Evolutionary conservation across 2,113 vertebrate genomes (phyloP), one percentile per base, ranked within the genome.

Genomic region (Macroglossus sobrinus): DNA sequence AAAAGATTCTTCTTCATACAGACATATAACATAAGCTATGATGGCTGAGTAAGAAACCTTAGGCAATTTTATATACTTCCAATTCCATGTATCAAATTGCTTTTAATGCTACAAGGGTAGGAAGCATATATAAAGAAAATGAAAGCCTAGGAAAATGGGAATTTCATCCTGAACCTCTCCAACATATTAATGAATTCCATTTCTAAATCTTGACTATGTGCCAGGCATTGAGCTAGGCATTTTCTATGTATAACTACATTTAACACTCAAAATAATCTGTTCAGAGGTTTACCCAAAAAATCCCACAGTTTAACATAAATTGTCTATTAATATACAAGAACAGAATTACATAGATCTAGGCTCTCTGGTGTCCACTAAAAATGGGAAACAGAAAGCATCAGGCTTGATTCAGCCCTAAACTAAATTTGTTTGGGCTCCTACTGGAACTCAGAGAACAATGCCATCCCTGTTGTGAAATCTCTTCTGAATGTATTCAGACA

Each of bases 111-210:
- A 26, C 50, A 74, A 79, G 50, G 71, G 9, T 72, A 64, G n/a
- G 9, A 95, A 95, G 59, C 22, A 81, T 71, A 94, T 92, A 94
- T 53, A 80, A 74, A 85, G 47, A 93, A 95, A 91, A 91, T 45
- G 2, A 85, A 94, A 55, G 21, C 30, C 57, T 87, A 92, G 61
- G 93, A 96, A 93, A 96, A 92, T 87, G 38, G 15, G 45, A 81
- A 95, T 86, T 89, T 94, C 69, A 84, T 75, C 84, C 69, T 63
- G 22, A 84, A 89, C 33, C 85, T 68, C 59, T 93, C 78, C 59
- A 90, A 96, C 92, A 94, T 69, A 89, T 84, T 89, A 86, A 66
- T 66, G 19, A 16, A 45, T 82, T 55, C 18, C 18, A 53, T 76
- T 94, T 94, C 35, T n/a, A 35, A 93, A 50, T 74, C 75, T 43